Conservation (phyloP, 2,797 vertebrate genomes). For the Sarcoramphus papa region DNA sequence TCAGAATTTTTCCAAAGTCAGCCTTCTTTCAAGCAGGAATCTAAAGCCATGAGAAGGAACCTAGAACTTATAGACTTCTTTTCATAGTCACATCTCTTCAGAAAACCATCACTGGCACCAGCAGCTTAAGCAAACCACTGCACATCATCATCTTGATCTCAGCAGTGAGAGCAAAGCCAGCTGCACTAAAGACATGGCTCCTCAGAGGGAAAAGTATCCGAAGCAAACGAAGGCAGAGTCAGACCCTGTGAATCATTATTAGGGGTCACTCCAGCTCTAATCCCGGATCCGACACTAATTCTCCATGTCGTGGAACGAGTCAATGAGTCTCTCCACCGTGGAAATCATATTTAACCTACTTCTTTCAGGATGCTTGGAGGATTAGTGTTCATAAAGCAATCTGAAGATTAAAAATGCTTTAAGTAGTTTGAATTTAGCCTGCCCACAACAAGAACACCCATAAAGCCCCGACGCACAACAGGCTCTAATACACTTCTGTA, state of each 20-base stretch:
- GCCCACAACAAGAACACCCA: neutral
- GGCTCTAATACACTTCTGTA: neutral
- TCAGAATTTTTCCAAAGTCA: neutral
- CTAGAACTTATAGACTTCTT: neutral
- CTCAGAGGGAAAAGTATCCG: neutral
- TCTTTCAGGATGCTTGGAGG: neutral
- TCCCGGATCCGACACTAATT: constrained; percentile 6
- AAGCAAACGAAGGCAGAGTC: neutral
- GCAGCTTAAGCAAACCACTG: neutral
- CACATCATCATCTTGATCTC: neutral
- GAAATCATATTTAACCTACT: constrained; percentile 49
- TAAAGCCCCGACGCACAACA: neutral
- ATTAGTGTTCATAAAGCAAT: constrained; percentile 23
- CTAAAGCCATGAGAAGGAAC: neutral
- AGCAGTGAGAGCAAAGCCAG: neutral
- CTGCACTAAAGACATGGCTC: neutral
- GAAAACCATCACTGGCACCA: neutral
- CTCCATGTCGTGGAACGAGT: accelerated
- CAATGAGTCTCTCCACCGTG: neutral
- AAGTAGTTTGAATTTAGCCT: neutral
- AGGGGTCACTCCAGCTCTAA: constrained; percentile 15
- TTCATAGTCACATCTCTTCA: neutral
- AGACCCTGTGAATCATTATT: neutral
- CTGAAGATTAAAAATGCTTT: constrained; percentile 16
- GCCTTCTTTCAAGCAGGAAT: neutral